phyloP scores from a whole-genome alignment of 2,888 invertebrate species.

The Selenia dentaria region DNA sequence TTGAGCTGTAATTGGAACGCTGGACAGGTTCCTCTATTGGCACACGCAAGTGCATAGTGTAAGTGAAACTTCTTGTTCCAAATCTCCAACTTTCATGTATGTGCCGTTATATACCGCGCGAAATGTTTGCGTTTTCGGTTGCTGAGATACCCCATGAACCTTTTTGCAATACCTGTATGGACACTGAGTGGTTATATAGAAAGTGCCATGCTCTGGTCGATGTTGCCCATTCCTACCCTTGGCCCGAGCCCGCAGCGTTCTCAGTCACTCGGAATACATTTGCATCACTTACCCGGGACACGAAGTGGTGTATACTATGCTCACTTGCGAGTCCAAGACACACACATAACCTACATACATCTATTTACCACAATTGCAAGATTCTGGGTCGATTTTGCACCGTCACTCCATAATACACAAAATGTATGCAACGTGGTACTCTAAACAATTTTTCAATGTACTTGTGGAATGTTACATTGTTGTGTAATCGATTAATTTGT shows the following conservation, averaged over 20 bases:
- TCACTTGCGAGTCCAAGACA: conserved; percentile 66
- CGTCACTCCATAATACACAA: conserved; percentile 81
- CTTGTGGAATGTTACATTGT: conserved; percentile 33
- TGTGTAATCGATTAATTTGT: conserved; percentile 10
- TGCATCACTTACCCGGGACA: conserved; percentile 55
- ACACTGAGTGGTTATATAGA: conserved; percentile 70
- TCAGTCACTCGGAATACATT: conserved; percentile 48
- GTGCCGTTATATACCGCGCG: conserved; percentile 77
- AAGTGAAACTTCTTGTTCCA: conserved; percentile 85
- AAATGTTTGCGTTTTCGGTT: conserved; percentile 80
- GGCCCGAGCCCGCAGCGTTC: conserved; percentile 43
- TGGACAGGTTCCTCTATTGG: conserved; percentile 79
- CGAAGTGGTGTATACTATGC: conserved; percentile 65
- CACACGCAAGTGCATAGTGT: conserved; percentile 83
- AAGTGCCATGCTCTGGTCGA: conserved; percentile 85
- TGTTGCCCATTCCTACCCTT: conserved; percentile 66
- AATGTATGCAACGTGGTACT: conserved; percentile 45
- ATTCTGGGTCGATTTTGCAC: conserved; percentile 86
- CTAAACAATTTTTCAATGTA: conserved; percentile 38
- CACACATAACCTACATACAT: conserved; percentile 58
- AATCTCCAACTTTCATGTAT: conserved; percentile 83
- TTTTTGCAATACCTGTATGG: conserved; percentile 69
- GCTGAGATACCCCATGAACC: conserved; percentile 70
- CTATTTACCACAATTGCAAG: conserved; percentile 65
- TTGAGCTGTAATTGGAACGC: conserved; percentile 71